Base-by-base conservation (phyloP, 2,888 invertebrate species). In the Sicus ferrugineus region DNA sequence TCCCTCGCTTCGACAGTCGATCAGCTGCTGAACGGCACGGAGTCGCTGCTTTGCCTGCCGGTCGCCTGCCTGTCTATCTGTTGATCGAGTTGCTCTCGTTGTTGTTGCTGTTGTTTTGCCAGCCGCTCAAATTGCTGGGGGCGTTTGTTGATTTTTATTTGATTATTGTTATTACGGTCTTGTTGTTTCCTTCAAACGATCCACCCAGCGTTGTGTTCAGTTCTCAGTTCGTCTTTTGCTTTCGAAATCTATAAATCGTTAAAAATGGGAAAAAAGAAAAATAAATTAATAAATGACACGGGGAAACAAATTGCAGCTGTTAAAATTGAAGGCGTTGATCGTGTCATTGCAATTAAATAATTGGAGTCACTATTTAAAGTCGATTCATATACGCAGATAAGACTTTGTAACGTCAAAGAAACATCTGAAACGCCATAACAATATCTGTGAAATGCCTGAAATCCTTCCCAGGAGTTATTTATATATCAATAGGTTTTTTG, bases 231-330 rank as follows among this genome's bases (percentile, higher is more conserved):
- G 75, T 75, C 21, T 19, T 48, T 14, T 72, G 75, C 73, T 69
- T 63, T 66, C 62, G 75, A 54, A 72, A 56, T 64, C 78, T 80
- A 80, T 74, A 78, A 79, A 77, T 77, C 75, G 75, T 34, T 9
- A 7, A 7, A 34, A 34, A 34, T 34, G 14, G 34, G 6, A 7
- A 34, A 5, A 34, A 34, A 7, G 11, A 34, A 14, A 7, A 73
- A 54, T 14, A 54, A 63, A 77, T 72, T 72, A 30, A 59, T 61
- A 62, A 69, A 68, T 67, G 54, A 54, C 38, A 64, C 28, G 21
- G 31, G 23, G 11, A 38, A 42, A 42, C 42, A 38, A 38, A 26
- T 19, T 34, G 34, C 14, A 34, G 9, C 14, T 14, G 34, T 34
- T 34, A 34, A 34, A 34, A 34, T 34, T 34, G 1, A 34, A 9